A percentile compares a stretch with the other conserved stretches of the same genome.
These are phyloP conservation scores for Hydropsyche tenuis DNA, from an alignment of 1,140 invertebrate species.

Conservation along the genomic window DNA sequence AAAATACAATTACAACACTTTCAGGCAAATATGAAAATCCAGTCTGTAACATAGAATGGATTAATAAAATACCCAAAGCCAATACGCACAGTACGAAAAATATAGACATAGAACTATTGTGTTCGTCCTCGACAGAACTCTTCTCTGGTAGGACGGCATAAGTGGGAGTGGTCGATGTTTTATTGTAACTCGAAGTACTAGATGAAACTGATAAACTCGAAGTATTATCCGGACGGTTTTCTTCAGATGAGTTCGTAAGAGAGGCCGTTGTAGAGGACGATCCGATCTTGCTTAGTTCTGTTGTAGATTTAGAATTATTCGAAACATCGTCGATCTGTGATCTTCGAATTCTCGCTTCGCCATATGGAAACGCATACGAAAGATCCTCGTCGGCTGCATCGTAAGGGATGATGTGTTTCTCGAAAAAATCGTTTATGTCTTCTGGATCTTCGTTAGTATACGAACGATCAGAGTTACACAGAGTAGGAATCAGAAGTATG, in stretches of 20 bases:
- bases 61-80: slow-evolving; percentile 90
- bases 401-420: neutral
- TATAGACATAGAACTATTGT: slow-evolving; percentile 95
- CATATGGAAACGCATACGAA: neutral
- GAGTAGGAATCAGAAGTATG: neutral
- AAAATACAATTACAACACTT: slow-evolving; percentile 95
- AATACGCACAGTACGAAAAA: slow-evolving; percentile 95
- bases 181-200: slow-evolving; percentile 41
- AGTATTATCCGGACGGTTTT: neutral
- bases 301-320: neutral
- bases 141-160: slow-evolving; percentile 82
- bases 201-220: neutral
- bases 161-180: slow-evolving; percentile 65
- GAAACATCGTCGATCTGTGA: neutral
- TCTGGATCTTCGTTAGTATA: neutral
- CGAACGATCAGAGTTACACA: neutral
- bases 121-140: slow-evolving; percentile 91
- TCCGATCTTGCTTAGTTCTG: neutral
- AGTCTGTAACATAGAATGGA: slow-evolving; percentile 93
- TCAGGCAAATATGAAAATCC: slow-evolving; percentile 97
- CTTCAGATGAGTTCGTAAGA: neutral
- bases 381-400: neutral
- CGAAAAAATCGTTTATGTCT: neutral
- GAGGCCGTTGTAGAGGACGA: neutral
- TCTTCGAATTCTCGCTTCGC: slow-evolving; percentile 1